phyloP scores from a whole-genome alignment of 2,888 invertebrate genomes.

The Atrina japonica region DNA sequence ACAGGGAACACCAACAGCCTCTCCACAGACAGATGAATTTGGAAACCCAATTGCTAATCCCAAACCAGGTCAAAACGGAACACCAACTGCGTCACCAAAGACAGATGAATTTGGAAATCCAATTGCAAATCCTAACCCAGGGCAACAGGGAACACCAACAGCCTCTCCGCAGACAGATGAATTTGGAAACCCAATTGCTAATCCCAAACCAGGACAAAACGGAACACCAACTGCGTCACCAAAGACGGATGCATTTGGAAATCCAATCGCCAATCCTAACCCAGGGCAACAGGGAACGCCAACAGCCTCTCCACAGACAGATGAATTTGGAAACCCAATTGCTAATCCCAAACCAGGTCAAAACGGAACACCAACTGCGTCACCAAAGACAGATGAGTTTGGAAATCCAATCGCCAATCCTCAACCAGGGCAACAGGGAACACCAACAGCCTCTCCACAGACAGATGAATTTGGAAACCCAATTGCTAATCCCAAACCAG shows the following conservation, averaged over 20 bases:
- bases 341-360: neutral
- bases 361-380: slow-evolving; percentile 37
- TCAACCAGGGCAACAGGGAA: neutral
- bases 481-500: slow-evolving; percentile 15
- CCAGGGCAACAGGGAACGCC: slow-evolving; percentile 81
- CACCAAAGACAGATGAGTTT: slow-evolving; percentile 28
- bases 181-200: slow-evolving; percentile 82
- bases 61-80: slow-evolving; percentile 9
- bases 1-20: slow-evolving; percentile 35
- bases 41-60: slow-evolving; percentile 26
- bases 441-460: slow-evolving; percentile 43
- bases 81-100: slow-evolving; percentile 36
- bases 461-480: slow-evolving; percentile 19
- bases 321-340: slow-evolving; percentile 22
- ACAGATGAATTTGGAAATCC: slow-evolving; percentile 42
- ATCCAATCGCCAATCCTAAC: slow-evolving; percentile 29
- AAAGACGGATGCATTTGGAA: slow-evolving; percentile 22
- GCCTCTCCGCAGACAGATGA: slow-evolving; percentile 56
- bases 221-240: slow-evolving; percentile 38
- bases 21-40: slow-evolving; percentile 24
- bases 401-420: slow-evolving; percentile 24
- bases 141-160: slow-evolving; percentile 28
- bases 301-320: slow-evolving; percentile 44
- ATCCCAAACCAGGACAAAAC: slow-evolving; percentile 81
- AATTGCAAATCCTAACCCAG: slow-evolving; percentile 38